Conservation (phyloP, 2,888 invertebrate genomes). For the Volucella inanis region DNA sequence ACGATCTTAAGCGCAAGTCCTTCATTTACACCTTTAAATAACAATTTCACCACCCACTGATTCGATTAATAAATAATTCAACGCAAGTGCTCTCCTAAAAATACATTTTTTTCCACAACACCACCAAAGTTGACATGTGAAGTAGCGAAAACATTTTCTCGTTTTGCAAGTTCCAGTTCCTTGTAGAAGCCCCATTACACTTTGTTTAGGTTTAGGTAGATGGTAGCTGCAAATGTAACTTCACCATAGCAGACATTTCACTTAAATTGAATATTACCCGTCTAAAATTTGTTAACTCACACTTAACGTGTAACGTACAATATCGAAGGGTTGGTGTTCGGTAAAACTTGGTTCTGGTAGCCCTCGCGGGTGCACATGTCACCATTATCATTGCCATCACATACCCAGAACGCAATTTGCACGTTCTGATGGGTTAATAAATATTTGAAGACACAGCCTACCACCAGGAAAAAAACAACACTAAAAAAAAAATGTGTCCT, state of each 20-base stretch:
- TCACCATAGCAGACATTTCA: constrained; percentile 63
- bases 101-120: constrained; percentile 38
- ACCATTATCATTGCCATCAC: constrained; percentile 63
- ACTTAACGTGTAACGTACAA: constrained; percentile 53
- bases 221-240: constrained; percentile 13
- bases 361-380: constrained; percentile 65
- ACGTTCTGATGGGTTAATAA: constrained; percentile 74
- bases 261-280: constrained; percentile 81
- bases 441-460: constrained; percentile 70
- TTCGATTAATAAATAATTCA: constrained; percentile 66
- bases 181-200: neutral
- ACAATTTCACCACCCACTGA: constrained; percentile 30
- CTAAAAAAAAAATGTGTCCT: neutral
- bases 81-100: constrained; percentile 62
- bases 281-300: constrained; percentile 80
- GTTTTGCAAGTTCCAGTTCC: constrained; percentile 28
- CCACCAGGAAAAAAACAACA: constrained; percentile 35
- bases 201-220: no score
- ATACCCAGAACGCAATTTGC: constrained; percentile 66
- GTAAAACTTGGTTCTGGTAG: constrained; percentile 15
- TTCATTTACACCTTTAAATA: no score
- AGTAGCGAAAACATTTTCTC: constrained; percentile 14
- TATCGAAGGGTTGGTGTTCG: constrained; percentile 35
- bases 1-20: no score
- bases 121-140: constrained; percentile 6